These are phyloP conservation scores for Fragum sueziense DNA, from an alignment of 2,888 invertebrate genomes.

Conservation along the genomic window DNA sequence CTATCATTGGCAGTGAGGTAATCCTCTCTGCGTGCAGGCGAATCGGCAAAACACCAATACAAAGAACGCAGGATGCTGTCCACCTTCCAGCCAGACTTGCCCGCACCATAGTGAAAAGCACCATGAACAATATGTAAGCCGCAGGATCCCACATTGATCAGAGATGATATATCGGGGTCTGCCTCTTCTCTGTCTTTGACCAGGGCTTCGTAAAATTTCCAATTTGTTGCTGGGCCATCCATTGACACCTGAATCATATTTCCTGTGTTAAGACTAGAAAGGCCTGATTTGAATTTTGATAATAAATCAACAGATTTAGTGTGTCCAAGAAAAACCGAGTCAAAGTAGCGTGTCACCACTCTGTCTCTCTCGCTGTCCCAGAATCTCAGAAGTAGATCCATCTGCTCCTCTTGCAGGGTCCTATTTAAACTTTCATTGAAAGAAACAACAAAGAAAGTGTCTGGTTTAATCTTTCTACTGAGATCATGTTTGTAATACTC, in stretches of 20 bases:
- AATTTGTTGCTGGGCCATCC: conserved; percentile 47
- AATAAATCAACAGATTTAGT: conserved; percentile 24
- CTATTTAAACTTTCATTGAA: conserved; percentile 22
- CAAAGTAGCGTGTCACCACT: conserved; percentile 29
- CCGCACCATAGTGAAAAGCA: conserved; percentile 42
- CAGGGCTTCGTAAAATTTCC: conserved; percentile 23
- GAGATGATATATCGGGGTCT: conserved; percentile 4
- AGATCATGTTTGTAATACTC: conserved; percentile 1
- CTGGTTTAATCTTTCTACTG: conserved; percentile 1
- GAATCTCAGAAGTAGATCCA: conserved; percentile 22
- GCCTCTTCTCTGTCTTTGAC: conserved; percentile 23
- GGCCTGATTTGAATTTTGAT: conserved; percentile 6
- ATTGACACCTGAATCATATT: conserved; percentile 39
- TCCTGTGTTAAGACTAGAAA: conserved; percentile 19
- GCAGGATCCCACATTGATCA: conserved; percentile 58
- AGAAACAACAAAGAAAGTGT: conserved; percentile 22
- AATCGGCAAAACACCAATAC: conserved; percentile 72
- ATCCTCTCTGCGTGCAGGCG: conserved; percentile 67
- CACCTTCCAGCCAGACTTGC: conserved; percentile 56
- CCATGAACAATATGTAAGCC: conserved; percentile 58
- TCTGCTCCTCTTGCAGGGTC: conserved; percentile 27
- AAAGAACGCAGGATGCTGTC: conserved; percentile 59
- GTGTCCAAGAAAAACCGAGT: conserved; percentile 34
- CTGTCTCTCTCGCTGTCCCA: conserved; percentile 25
- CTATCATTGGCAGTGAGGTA: conserved; percentile 60